These are phyloP conservation scores for Xiphydria camelus DNA, from an alignment of 2,888 invertebrate genomes.

Conservation along the genomic window DNA sequence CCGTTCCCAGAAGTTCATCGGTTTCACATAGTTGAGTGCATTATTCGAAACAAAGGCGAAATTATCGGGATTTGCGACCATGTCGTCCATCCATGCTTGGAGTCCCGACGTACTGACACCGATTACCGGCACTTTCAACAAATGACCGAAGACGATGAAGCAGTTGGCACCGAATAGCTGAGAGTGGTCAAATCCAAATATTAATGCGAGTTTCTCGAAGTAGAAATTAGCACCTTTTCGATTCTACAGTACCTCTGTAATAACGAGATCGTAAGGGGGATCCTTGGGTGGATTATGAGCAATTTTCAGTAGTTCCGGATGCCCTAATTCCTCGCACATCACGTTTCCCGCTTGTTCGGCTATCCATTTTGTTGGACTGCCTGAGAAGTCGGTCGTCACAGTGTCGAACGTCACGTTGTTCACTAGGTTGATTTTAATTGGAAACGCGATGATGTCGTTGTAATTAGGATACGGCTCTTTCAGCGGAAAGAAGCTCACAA, in stretches of 20 bases:
- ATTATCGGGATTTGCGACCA: slow-evolving; percentile 30
- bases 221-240: too few species aligned
- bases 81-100: slow-evolving; percentile 23
- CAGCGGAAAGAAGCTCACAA: slow-evolving; percentile 50
- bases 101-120: slow-evolving; percentile 20
- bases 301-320: too few species aligned
- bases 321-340: too few species aligned
- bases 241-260: slow-evolving; percentile 5
- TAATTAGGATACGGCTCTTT: slow-evolving; percentile 49
- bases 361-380: slow-evolving; percentile 5
- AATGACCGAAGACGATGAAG: slow-evolving; percentile 35
- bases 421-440: too few species aligned
- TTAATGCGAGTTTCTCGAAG: too few species aligned
- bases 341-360: neutral
- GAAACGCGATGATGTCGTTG: slow-evolving; percentile 47
- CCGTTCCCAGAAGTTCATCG: slow-evolving; percentile 32
- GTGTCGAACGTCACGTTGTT: slow-evolving; percentile 38
- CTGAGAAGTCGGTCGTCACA: slow-evolving; percentile 1
- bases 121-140: slow-evolving; percentile 32
- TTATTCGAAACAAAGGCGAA: slow-evolving; percentile 28
- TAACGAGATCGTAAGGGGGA: slow-evolving; percentile 9
- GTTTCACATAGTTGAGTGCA: neutral
- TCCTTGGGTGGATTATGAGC: slow-evolving; percentile 8
- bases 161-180: slow-evolving; percentile 31
- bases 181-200: too few species aligned